Base-by-base conservation (phyloP, 2,797 vertebrate genomes). In the Crocodylus rhombifer region DNA sequence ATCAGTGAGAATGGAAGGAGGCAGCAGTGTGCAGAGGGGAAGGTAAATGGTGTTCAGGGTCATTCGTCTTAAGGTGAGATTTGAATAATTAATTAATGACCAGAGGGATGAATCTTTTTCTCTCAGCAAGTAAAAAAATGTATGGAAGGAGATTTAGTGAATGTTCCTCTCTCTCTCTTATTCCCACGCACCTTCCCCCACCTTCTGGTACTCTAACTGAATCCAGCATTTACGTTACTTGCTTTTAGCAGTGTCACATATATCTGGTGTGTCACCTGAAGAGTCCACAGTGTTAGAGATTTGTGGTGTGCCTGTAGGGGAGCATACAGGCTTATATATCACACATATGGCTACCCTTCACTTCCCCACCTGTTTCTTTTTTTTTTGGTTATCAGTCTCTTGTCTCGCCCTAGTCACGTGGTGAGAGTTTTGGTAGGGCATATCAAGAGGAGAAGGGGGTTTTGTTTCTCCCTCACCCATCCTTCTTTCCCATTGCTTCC, bases 21-120 rank as follows among this genome's bases (percentile, higher is more conserved):
- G 55, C 0, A 1, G 62, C 36, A 2, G n/a, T 86, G 36, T 85
- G 33, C 25, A 28, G 75, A 77, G 69, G 93, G 17, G 56, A 91
- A 93, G 33, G 81, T 90, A 90, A 33, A 9, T 23, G 21, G 64
- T 87, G 25, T 82, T 92, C 83, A 80, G 80, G 93, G 88, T 85
- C 86, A 90, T 93, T 94, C 62, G 84, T 79, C 93, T 96, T 80
- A 57, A 87, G 67, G 61, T 75, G 76, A 97, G 86, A 93, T 97
- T 89, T 94, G 95, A 92, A 88, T 97, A 96, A 97, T 97, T 97
- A 97, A 97, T 92, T 95, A 89, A 91, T 1, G 17, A 58, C 88
- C 73, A 14, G 28, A 77, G 89, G 76, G 67, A 88, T 90, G 65
- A 56, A 73, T 74, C 33, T 94, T 90, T 17, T 57, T 87, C 75